phyloP scores from a whole-genome alignment of 2,888 invertebrate genomes.

The Synergus laeviventris region DNA sequence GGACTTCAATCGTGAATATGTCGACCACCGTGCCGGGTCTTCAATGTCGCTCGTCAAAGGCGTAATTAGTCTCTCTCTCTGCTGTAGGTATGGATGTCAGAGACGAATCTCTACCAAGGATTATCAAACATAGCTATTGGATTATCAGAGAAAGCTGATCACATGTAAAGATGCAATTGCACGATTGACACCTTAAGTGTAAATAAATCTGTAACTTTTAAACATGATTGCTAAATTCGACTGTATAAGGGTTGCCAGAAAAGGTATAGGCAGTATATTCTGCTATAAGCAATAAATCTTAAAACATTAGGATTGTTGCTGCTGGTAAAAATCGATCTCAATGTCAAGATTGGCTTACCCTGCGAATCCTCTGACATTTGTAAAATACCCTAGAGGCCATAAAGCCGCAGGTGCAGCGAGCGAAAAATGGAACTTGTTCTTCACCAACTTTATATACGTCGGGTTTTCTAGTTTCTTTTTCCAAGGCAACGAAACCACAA shows the following conservation, averaged over 20 bases:
- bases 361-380: slow-evolving; percentile 13
- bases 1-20: slow-evolving; percentile 40
- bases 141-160: slow-evolving; percentile 17
- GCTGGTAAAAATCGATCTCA: slow-evolving; percentile 24
- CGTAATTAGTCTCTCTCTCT: slow-evolving; percentile 39
- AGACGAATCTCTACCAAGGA: slow-evolving; percentile 30
- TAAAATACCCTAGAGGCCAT: slow-evolving; percentile 37
- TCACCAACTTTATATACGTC: slow-evolving; percentile 56
- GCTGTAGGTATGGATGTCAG: slow-evolving; percentile 28
- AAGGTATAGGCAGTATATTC: too few species aligned
- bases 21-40: slow-evolving; percentile 36
- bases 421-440: slow-evolving; percentile 65
- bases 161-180: not conserved
- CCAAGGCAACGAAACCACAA: slow-evolving; percentile 25
- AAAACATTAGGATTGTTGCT: not conserved
- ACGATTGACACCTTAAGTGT: not conserved
- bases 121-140: slow-evolving; percentile 11
- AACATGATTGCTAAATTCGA: not conserved
- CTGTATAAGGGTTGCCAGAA: not conserved
- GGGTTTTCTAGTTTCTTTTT: slow-evolving; percentile 56
- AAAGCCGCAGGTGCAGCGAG: slow-evolving; percentile 67
- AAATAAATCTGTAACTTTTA: too few species aligned
- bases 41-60: slow-evolving; percentile 39
- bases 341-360: not conserved
- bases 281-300: too few species aligned